phyloP scores from a whole-genome alignment of 2,888 invertebrate species.

The Melinopterus prodromus region DNA sequence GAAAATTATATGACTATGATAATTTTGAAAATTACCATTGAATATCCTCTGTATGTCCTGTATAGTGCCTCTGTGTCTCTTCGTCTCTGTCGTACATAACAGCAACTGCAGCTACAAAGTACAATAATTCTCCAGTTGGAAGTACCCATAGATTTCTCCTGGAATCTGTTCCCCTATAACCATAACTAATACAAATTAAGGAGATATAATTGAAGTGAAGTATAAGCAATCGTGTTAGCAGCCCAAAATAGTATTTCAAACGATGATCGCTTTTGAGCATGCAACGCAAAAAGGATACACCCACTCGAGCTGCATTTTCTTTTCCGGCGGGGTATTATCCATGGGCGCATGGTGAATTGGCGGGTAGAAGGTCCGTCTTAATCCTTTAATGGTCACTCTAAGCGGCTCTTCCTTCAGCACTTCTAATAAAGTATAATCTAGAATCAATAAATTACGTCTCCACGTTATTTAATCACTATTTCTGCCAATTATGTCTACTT shows the following conservation, averaged over 20 bases:
- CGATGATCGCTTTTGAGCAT: constrained; percentile 38
- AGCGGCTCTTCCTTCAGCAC: constrained; percentile 87
- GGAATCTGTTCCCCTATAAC: constrained; percentile 92
- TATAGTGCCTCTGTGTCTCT: constrained; percentile 89
- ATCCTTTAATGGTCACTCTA: constrained; percentile 82
- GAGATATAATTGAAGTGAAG: constrained; percentile 42
- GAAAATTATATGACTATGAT: neutral
- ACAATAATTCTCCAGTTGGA: constrained; percentile 91
- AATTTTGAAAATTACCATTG: constrained; percentile 72
- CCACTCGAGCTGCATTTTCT: constrained; percentile 91
- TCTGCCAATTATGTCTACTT: neutral
- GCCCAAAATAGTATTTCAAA: neutral
- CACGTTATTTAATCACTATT: neutral
- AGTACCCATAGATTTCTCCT: constrained; percentile 90
- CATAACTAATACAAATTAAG: constrained; percentile 71
- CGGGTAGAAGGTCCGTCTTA: constrained; percentile 86
- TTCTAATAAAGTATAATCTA: constrained; percentile 84
- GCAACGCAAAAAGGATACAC: constrained; percentile 74
- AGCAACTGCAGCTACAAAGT: constrained; percentile 92
- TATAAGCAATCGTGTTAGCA: neutral
- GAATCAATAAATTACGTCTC: constrained; percentile 26
- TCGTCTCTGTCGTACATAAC: constrained; percentile 87
- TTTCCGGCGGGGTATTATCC: constrained; percentile 87
- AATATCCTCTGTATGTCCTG: constrained; percentile 92
- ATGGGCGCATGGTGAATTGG: constrained; percentile 85